Percentiles rank a stretch among this genome's conserved stretches.
phyloP scores from a whole-genome alignment of 1,140 invertebrate genomes.

The Cardiocondyla obscurior region DNA sequence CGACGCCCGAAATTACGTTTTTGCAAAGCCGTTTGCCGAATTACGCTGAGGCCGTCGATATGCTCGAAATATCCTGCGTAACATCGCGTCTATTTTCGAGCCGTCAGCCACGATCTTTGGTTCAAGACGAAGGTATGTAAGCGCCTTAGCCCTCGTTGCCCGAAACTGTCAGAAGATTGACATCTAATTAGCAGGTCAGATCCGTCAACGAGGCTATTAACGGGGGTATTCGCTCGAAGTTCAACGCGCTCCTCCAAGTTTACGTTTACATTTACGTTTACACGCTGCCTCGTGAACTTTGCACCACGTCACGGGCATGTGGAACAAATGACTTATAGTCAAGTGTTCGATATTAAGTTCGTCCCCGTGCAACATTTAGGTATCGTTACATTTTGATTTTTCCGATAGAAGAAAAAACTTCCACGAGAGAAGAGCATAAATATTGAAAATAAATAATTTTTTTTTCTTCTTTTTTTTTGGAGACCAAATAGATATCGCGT shows the following conservation, averaged over 20 bases:
- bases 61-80: neutral
- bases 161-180: conserved; percentile 38
- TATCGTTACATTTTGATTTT: neutral
- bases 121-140: neutral
- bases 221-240: conserved; percentile 9
- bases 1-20: too few relatives aligned
- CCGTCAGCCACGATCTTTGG: neutral
- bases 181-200: conserved; percentile 53
- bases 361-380: neutral
- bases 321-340: neutral
- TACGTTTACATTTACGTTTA: conserved; percentile 29
- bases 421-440: neutral
- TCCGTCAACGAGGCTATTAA: conserved; percentile 41
- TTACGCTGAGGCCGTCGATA: neutral
- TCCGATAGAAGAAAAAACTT: neutral
- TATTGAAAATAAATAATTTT: neutral
- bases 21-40: too few relatives aligned
- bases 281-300: conserved; percentile 1
- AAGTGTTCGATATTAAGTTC: neutral
- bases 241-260: conserved; percentile 7
- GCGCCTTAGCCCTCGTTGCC: neutral
- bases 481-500: neutral
- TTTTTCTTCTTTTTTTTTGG: too few relatives aligned
- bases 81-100: conserved; percentile 1
- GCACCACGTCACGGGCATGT: neutral